Evolutionary conservation across 1,140 invertebrate genomes (phyloP), one percentile per base, ranked within the genome.

Genomic region (Caenorhabditis latens): DNA sequence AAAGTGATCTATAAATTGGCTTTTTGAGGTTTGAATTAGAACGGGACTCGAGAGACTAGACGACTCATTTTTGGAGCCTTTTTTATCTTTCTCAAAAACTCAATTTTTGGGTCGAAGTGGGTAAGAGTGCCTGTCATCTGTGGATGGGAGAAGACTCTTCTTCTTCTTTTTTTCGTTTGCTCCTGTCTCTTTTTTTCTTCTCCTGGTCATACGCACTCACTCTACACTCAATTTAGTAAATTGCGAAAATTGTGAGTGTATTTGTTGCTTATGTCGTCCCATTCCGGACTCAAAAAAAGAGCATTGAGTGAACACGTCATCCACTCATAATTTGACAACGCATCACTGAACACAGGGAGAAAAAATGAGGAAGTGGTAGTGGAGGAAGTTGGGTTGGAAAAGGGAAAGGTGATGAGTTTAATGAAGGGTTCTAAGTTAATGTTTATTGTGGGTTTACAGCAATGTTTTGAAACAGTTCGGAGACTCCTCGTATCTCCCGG

Each of bases 191-290:
- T 71, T n/a, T 67, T 43, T 43, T 71, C 16, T 43, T n/a, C 16
- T 65, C 24, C 13, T 40, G 9, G 8, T 65, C 40, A 19, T 4
- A 43, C 65, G 40, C 65, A 71, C 65, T 71, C 65, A 71, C 65
- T 19, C 65, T 43, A 71, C 65, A 71, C 65, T 71, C 65, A 71
- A 71, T 71, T 71, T 71, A 71, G 65, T 71, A 43, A 63, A 63
- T 63, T 63, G 61, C 61, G 61, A 32, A 71, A 71, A 71, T 71
- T 71, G 65, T 46, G 40, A 43, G 40, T 43, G 65, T 43, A 65
- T 65, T 21, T 65, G 61, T 65, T 65, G 61, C 61, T 58, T 58
- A 58, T 58, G 57, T 58, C 57, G 24, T 24, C 14, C 55, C n/a
- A 58, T 63, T 32, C 61, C 32, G 61, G 61, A 63, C 57, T 58